phyloP scores from a whole-genome alignment of 2,888 invertebrate species.

The Sclerodermus sp. region DNA sequence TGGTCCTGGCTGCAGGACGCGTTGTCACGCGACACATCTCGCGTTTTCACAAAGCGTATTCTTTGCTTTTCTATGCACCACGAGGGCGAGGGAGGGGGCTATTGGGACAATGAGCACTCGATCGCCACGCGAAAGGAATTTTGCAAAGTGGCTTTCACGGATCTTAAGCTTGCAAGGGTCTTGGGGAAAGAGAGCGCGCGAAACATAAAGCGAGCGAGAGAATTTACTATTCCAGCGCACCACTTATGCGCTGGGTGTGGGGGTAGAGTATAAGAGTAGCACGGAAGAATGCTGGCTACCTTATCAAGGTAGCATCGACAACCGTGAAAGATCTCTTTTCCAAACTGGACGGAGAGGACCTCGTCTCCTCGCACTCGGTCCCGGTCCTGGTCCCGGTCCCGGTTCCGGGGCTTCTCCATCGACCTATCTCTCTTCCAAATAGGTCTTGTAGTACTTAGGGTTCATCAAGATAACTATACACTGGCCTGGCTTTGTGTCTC shows the following conservation, averaged over 20 bases:
- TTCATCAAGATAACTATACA: slow-evolving; percentile 50
- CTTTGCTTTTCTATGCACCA: too few relatives aligned
- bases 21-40: neutral
- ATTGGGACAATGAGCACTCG: too few relatives aligned
- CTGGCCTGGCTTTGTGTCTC: slow-evolving; percentile 36
- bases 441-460: slow-evolving; percentile 49
- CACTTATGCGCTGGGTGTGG: neutral
- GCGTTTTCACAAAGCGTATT: neutral
- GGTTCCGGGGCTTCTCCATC: slow-evolving; percentile 1
- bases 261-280: slow-evolving; percentile 30
- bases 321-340: slow-evolving; percentile 45
- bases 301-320: slow-evolving; percentile 47
- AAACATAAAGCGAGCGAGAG: neutral
- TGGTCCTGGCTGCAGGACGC: too few relatives aligned
- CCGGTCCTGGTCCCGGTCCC: neutral
- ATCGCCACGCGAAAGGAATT: neutral
- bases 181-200: neutral
- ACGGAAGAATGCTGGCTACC: slow-evolving; percentile 28
- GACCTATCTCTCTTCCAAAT: slow-evolving; percentile 44
- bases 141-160: neutral
- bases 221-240: neutral
- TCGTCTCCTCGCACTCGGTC: slow-evolving; percentile 1
- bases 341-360: slow-evolving; percentile 31
- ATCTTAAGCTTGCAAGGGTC: neutral
- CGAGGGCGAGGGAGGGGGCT: too few relatives aligned